Evolutionary conservation across 2,113 vertebrate genomes (phyloP).

Genomic region (Apus apus): DNA sequence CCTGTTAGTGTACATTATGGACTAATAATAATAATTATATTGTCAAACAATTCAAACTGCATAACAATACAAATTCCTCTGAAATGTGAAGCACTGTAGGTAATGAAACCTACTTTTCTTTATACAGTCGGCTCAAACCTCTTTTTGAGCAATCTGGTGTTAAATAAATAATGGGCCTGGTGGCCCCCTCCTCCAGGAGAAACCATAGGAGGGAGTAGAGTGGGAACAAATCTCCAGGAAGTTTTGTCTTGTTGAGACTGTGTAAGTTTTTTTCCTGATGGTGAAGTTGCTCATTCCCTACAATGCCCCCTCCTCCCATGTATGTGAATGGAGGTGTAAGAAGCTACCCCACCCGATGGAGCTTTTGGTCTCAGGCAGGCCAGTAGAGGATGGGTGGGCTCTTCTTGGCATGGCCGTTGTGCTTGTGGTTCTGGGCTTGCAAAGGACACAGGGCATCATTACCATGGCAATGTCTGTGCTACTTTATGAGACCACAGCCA

Average conservation of each 20-base stretch:
- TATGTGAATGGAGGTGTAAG: not conserved
- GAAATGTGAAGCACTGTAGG: constrained; percentile 45
- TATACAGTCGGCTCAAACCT: constrained; percentile 36
- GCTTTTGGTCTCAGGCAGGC: not conserved
- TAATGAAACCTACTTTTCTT: constrained; percentile 66
- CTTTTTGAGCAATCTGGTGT: constrained; percentile 38
- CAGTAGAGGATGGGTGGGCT: not conserved
- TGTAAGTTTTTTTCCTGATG: not conserved
- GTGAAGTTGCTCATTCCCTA: not conserved
- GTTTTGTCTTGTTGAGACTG: not conserved
- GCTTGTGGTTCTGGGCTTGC: not conserved
- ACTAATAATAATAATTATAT: constrained; percentile 71
- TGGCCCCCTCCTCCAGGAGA: constrained; percentile 7
- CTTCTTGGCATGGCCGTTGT: not conserved
- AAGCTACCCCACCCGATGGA: not conserved
- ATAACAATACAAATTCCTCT: constrained; percentile 57
- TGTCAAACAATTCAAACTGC: constrained; percentile 68
- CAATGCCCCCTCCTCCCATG: not conserved
- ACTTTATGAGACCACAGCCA: not conserved
- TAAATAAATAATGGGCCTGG: constrained; percentile 46
- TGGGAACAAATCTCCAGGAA: constrained; percentile 39
- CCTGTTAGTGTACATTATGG: constrained; percentile 66
- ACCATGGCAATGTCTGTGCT: not conserved
- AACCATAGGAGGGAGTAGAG: not conserved
- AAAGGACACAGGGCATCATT: not conserved